Evolutionary conservation across 2,797 vertebrate genomes (phyloP).

Genomic region (Lemur catta): DNA sequence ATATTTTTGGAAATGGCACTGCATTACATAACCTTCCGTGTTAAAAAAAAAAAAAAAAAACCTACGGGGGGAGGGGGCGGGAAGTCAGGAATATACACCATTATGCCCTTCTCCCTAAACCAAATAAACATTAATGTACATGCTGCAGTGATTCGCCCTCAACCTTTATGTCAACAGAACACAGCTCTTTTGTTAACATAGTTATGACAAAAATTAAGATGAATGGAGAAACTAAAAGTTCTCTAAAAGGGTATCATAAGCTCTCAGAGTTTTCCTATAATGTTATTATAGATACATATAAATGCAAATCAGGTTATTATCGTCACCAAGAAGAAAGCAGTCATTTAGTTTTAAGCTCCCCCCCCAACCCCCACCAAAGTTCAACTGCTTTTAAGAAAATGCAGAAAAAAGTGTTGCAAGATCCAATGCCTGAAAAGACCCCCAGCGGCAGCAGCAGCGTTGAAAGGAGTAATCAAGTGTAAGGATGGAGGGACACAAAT

Average conservation of each 20-base stretch:
- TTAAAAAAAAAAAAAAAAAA: constrained; percentile 55
- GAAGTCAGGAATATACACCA: constrained; percentile 57
- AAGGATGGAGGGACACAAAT: constrained; percentile 72
- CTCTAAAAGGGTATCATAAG: constrained; percentile 48
- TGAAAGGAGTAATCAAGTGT: constrained; percentile 79
- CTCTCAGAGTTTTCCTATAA: constrained; percentile 53
- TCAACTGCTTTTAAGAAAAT: constrained; percentile 82
- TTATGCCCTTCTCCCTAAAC: constrained; percentile 66
- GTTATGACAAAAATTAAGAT: constrained; percentile 72
- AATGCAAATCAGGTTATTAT: constrained; percentile 60
- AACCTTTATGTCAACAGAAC: constrained; percentile 54
- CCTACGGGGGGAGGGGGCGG: background rate
- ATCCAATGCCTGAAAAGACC: constrained; percentile 82
- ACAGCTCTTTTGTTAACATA: constrained; percentile 69
- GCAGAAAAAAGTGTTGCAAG: constrained; percentile 80
- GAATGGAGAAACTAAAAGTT: constrained; percentile 72
- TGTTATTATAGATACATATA: constrained; percentile 41
- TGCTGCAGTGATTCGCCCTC: constrained; percentile 48
- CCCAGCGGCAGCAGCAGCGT: constrained; percentile 62
- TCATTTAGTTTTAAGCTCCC: constrained; percentile 49
- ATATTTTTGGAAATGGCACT: constrained; percentile 88
- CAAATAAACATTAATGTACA: constrained; percentile 67
- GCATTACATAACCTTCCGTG: constrained; percentile 86
- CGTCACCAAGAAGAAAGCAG: constrained; percentile 14
- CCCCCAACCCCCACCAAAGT: constrained; percentile 65